These are phyloP conservation scores for Phortica magna DNA, from an alignment of 2,888 invertebrate species.

Conservation along the genomic window DNA sequence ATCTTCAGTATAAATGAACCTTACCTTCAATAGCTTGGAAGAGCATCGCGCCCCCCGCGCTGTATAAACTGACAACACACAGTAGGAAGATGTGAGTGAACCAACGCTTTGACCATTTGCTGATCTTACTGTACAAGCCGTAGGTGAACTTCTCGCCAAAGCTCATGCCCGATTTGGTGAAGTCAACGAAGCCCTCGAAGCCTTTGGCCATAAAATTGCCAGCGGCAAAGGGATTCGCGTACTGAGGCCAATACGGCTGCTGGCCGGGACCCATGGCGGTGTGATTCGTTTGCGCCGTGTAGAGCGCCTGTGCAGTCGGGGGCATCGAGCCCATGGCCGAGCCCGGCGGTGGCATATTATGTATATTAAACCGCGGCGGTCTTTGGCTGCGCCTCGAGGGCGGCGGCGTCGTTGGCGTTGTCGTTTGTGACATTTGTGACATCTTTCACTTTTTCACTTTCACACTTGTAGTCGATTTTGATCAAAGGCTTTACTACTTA, in stretches of 20 bases:
- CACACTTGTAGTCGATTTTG: too few species aligned
- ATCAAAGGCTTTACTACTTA: too few species aligned
- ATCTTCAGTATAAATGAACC: too few species aligned
- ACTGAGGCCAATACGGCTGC: constrained; percentile 75
- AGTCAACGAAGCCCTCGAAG: constrained; percentile 87
- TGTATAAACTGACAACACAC: constrained; percentile 87
- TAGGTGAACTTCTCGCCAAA: constrained; percentile 90
- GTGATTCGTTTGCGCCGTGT: constrained; percentile 67
- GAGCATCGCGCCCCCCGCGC: constrained; percentile 88
- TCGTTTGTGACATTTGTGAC: constrained; percentile 35
- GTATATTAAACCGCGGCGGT: constrained; percentile 76
- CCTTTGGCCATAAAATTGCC: constrained; percentile 89
- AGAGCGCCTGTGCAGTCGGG: constrained; percentile 66
- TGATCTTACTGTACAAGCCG: constrained; percentile 88
- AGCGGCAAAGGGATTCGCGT: constrained; percentile 80
- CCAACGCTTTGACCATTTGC: constrained; percentile 88
- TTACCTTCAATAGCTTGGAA: constrained; percentile 91
- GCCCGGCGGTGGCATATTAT: constrained; percentile 56
- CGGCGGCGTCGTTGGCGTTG: constrained; percentile 55
- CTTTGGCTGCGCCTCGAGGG: constrained; percentile 66
- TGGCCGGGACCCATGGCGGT: constrained; percentile 50
- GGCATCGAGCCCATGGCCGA: constrained; percentile 64
- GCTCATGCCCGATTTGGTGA: constrained; percentile 89
- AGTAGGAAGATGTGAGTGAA: constrained; percentile 93
- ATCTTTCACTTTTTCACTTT: too few species aligned